Base-by-base conservation (phyloP, 2,113 vertebrate genomes). In the Hirundichthys speculiger region DNA sequence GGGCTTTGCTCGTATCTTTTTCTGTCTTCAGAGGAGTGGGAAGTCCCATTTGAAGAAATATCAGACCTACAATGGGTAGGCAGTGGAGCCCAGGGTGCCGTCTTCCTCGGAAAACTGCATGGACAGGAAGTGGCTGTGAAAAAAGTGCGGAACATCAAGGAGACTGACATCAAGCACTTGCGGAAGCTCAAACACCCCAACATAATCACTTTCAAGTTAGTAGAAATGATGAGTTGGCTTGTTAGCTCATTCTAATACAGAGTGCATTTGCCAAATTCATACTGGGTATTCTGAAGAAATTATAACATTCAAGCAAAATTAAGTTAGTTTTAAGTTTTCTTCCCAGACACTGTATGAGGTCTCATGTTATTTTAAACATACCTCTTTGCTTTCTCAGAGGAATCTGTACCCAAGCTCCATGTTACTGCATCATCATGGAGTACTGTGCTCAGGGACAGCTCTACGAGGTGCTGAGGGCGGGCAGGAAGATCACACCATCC, bases 401-500 rank as follows among this genome's bases (percentile, higher is more conserved):
- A 0, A 96, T 99, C 70, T 99, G 98, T 66, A 99, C 98, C 39
- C 98, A 99, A 89, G 98, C 98, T 0, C 98, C 98, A 8, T 99
- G 98, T 50, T 99, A 98, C 90, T 99, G 98, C 89, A 98, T 99
- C 92, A 92, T 99, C 82, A 99, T 99, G 98, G 97, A 99, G 90
- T 99, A 98, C 93, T 99, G 98, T 68, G 98, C 98, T 62, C 98
- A 99, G 91, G 98, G 98, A 4, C 98, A 99, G 89, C 93, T 99
- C n/a, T 99, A 98, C 6, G 98, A 99, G 89, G 98, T 99, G 56
- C 92, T 99, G 75, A 90, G 97, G n/a, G 98, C 98, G 0, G 97
- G 98, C 57, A 93, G 97, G 54, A 95, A 96, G 76, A 96, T 99
- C 87, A 96, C 95, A 0, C 97, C 97, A 0, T 96, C 95, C 1